These are phyloP conservation scores for Oscheius onirici DNA, from an alignment of 2,888 invertebrate genomes.

Conservation along the genomic window DNA sequence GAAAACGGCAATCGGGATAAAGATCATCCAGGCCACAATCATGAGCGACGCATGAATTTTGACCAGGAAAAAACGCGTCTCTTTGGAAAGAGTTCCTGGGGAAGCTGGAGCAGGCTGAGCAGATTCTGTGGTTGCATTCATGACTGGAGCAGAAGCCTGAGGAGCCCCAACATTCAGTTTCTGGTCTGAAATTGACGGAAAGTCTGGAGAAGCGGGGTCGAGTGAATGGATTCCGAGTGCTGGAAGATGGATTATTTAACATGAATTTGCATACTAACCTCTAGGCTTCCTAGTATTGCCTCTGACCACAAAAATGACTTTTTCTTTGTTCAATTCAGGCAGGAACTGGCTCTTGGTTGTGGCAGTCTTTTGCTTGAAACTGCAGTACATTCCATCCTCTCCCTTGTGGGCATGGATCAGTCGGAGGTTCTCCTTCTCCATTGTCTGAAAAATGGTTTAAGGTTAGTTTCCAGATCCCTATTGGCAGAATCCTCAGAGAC, in stretches of 20 bases:
- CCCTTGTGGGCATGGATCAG: conserved; percentile 33
- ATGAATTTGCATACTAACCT: background rate
- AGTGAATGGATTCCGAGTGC: conserved; percentile 34
- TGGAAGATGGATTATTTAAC: background rate
- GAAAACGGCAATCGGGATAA: conserved; percentile 30
- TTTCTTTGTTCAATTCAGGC: conserved; percentile 30
- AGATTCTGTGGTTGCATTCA: background rate
- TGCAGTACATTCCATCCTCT: conserved; percentile 32
- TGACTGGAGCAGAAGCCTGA: background rate
- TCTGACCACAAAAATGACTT: conserved; percentile 29
- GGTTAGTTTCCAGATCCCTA: no score
- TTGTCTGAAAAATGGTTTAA: background rate
- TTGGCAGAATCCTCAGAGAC: no score
- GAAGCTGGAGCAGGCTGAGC: background rate
- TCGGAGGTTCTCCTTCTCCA: conserved; percentile 25
- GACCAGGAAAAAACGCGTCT: conserved; percentile 21
- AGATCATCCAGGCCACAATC: conserved; percentile 36
- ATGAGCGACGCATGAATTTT: conserved; percentile 35
- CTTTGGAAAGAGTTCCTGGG: conserved; percentile 1
- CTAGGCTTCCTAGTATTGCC: conserved; percentile 31
- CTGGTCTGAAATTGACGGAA: conserved; percentile 36
- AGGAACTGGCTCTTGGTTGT: conserved; percentile 10
- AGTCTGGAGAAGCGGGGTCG: conserved; percentile 35
- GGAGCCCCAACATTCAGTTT: conserved; percentile 29
- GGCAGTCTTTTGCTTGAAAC: conserved; percentile 30